Evolutionary conservation across 2,797 vertebrate species (phyloP).

Genomic region (Sebastes steindachneri): DNA sequence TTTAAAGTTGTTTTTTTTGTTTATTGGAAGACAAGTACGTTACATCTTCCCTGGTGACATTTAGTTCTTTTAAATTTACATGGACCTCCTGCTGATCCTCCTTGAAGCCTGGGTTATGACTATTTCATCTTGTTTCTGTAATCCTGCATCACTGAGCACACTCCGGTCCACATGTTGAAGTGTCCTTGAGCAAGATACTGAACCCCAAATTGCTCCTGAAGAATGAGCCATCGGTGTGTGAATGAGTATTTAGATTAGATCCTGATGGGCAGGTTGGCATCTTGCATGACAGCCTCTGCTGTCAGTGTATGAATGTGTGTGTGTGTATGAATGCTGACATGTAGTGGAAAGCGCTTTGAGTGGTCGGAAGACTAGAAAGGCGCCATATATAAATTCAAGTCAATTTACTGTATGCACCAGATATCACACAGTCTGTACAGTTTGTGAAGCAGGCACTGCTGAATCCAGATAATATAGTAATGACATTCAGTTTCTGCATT

Average conservation of each 20-base stretch:
- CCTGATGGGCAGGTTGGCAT: too few species aligned
- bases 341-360: too few species aligned
- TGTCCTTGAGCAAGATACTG: too few species aligned
- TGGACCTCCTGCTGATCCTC: not conserved
- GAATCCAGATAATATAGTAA: not conserved
- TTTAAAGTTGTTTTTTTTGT: not conserved
- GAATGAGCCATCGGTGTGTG: too few species aligned
- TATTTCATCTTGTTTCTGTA: constrained; percentile 14
- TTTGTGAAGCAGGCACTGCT: not conserved
- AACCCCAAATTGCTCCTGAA: too few species aligned
- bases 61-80: not conserved
- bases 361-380: too few species aligned
- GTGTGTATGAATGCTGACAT: too few species aligned
- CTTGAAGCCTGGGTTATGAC: not conserved
- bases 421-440: not conserved
- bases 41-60: not conserved
- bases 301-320: too few species aligned
- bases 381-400: too few species aligned
- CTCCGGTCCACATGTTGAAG: too few species aligned
- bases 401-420: not conserved
- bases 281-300: too few species aligned
- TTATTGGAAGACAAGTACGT: not conserved
- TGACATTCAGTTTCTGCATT: not conserved
- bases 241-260: too few species aligned
- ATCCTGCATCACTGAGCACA: not conserved